phyloP scores from a whole-genome alignment of 92 coral and sea anemone species.

The Porites lobata region DNA sequence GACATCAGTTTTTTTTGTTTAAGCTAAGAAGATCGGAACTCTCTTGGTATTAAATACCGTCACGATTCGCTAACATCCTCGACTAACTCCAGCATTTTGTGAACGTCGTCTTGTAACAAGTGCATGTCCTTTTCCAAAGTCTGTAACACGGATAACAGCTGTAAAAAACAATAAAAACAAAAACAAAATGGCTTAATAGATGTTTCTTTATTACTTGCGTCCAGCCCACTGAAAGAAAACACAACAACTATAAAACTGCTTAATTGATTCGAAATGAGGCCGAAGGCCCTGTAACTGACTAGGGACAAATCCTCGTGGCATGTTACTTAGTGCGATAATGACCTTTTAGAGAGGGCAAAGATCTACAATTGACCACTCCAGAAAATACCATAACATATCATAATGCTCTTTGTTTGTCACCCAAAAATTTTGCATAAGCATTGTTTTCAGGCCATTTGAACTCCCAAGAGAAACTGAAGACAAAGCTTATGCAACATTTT shows the following conservation, averaged over 20 bases:
- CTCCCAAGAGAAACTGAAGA: no score
- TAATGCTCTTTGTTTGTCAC: no score
- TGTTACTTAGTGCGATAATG: neutral
- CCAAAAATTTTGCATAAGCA: no score
- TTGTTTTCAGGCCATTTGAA: no score
- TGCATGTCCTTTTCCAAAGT: slow-evolving; percentile 87
- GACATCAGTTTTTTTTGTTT: neutral
- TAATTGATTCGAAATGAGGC: neutral
- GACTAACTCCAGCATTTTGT: slow-evolving; percentile 89
- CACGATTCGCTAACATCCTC: slow-evolving; percentile 91
- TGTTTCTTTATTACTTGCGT: neutral
- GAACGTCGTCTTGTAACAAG: slow-evolving; percentile 85
- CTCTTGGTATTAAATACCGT: slow-evolving; percentile 3
- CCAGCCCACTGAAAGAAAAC: neutral
- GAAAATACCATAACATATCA: no score
- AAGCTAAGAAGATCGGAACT: slow-evolving; percentile 19
- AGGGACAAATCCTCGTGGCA: neutral
- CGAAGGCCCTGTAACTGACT: slow-evolving; percentile 7
- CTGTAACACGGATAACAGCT: slow-evolving; percentile 85
- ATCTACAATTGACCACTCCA: no score
- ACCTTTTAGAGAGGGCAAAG: no score
- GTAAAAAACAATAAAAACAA: neutral
- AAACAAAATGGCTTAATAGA: neutral
- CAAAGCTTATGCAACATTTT: no score
- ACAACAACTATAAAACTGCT: neutral